These are phyloP conservation scores for Mus musculus DNA, from an alignment of 2,113 vertebrate genomes.

Conservation along the genomic window DNA sequence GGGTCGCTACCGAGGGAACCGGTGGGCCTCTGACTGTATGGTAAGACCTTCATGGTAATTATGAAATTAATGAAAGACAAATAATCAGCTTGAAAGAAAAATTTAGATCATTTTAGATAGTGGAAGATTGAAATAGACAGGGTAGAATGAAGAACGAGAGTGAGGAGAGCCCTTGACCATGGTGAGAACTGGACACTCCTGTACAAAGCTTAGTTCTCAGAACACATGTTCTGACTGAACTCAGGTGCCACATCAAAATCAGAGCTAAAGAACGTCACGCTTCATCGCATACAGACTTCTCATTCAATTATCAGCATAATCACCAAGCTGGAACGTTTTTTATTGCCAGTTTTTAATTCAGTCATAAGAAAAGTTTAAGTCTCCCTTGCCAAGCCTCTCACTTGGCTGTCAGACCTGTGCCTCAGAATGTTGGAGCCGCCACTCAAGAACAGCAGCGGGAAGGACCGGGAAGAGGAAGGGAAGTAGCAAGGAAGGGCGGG, in stretches of 20 bases:
- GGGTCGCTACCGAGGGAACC: slow-evolving; percentile 27
- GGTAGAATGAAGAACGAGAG: slow-evolving; percentile 23
- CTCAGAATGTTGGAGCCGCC: slow-evolving; percentile 25
- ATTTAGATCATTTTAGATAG: slow-evolving; percentile 32
- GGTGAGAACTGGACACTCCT: not conserved
- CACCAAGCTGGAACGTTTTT: slow-evolving; percentile 50
- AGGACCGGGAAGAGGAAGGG: no score
- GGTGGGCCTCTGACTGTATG: not conserved
- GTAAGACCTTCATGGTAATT: slow-evolving; percentile 58
- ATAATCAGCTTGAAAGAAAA: slow-evolving; percentile 58
- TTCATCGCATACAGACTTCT: slow-evolving; percentile 27
- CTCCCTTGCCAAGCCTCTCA: slow-evolving; percentile 2
- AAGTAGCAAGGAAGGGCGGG: no score
- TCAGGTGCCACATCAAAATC: not conserved
- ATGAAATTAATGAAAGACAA: slow-evolving; percentile 66
- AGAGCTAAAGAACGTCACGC: slow-evolving; percentile 30
- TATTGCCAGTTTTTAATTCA: slow-evolving; percentile 31
- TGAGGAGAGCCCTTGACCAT: not conserved
- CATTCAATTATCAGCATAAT: slow-evolving; percentile 34
- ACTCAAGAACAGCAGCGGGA: not conserved
- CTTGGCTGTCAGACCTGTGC: slow-evolving; percentile 4
- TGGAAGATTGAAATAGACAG: slow-evolving; percentile 54
- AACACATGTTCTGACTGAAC: slow-evolving; percentile 9
- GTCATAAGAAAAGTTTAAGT: slow-evolving; percentile 24
- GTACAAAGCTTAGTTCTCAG: not conserved